These are phyloP conservation scores for Alethe castanea DNA, from an alignment of 2,113 vertebrate genomes.

Conservation along the genomic window DNA sequence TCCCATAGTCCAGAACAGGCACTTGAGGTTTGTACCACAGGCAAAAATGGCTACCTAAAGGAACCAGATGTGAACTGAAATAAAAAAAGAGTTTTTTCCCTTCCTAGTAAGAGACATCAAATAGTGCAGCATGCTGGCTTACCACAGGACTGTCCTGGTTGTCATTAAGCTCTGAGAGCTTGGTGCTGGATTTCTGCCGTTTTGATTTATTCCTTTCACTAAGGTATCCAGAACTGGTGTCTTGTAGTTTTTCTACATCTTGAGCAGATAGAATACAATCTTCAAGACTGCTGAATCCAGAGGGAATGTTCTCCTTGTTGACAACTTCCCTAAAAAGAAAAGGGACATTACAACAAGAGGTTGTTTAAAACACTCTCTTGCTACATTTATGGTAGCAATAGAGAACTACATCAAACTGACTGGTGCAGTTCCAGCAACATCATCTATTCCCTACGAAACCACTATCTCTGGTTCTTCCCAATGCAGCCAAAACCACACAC, in stretches of 20 bases:
- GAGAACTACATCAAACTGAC: background rate
- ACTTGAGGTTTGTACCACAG: background rate
- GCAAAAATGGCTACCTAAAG: background rate
- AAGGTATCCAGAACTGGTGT: conserved; percentile 60
- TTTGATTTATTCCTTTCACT: conserved; percentile 77
- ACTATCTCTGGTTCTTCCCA: background rate
- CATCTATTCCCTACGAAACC: background rate
- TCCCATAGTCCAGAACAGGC: background rate
- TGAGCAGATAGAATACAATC: conserved; percentile 68
- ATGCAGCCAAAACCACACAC: background rate
- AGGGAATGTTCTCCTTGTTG: conserved; percentile 93
- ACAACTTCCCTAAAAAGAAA: conserved; percentile 70
- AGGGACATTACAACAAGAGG: background rate
- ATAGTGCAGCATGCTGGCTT: conserved; percentile 54
- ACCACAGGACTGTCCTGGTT: conserved; percentile 82
- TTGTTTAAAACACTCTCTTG: background rate
- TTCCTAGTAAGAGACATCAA: background rate
- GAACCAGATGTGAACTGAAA: background rate
- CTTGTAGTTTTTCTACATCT: conserved; percentile 72
- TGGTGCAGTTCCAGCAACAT: background rate
- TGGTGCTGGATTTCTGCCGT: conserved; percentile 81
- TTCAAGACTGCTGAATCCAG: conserved; percentile 64
- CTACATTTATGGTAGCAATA: background rate
- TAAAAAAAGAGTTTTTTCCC: background rate
- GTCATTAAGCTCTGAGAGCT: conserved; percentile 75